phyloP scores from a whole-genome alignment of 2,113 vertebrate species.

The Seriola dumerili region DNA sequence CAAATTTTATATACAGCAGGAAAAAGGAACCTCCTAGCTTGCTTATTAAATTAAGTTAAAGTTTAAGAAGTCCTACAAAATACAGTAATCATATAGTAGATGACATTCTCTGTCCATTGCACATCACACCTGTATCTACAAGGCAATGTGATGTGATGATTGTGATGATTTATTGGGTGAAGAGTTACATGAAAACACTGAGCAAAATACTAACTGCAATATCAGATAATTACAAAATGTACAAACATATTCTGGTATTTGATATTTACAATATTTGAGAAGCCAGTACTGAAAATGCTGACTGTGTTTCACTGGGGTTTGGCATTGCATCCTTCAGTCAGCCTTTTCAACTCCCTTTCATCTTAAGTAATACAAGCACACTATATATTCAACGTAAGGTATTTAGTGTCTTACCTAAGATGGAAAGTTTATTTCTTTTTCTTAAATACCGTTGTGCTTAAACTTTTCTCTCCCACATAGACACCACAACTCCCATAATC shows the following conservation, averaged over 20 bases:
- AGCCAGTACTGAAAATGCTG: background rate
- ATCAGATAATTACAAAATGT: background rate
- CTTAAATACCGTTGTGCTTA: background rate
- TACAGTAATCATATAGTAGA: background rate
- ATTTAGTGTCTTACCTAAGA: background rate
- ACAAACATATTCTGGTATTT: background rate
- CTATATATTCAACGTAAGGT: background rate
- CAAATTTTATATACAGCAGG: slow-evolving; percentile 18
- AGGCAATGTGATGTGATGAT: background rate
- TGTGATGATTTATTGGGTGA: background rate
- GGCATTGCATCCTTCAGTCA: background rate
- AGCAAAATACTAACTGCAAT: background rate
- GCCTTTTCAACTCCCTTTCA: slow-evolving; percentile 1
- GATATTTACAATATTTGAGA: background rate
- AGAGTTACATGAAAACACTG: background rate
- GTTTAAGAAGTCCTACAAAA: slow-evolving; percentile 5
- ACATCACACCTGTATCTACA: background rate
- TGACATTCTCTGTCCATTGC: background rate
- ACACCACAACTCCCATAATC: background rate
- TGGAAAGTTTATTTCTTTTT: background rate
- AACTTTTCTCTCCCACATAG: background rate
- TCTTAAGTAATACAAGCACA: background rate
- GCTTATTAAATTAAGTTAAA: slow-evolving; percentile 17
- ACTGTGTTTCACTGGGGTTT: background rate
- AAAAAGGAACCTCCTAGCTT: background rate